phyloP scores from a whole-genome alignment of 2,113 vertebrate species.

The Genyomyrus donnyi region DNA sequence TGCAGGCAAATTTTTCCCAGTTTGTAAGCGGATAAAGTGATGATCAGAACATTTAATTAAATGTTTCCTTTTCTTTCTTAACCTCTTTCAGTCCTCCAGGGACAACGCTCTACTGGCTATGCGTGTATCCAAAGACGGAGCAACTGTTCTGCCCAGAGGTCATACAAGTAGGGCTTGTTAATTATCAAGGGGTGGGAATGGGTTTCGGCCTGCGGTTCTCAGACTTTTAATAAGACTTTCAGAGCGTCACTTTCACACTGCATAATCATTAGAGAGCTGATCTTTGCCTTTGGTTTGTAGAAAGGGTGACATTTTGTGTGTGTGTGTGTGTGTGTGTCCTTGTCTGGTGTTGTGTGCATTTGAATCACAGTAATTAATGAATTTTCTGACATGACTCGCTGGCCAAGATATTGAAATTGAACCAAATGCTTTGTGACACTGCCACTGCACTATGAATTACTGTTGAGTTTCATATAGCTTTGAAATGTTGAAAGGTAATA shows the following conservation, averaged over 20 bases:
- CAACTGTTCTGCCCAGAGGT: slow-evolving; percentile 22
- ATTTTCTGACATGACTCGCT: neutral
- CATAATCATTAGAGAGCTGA: neutral
- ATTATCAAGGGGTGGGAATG: neutral
- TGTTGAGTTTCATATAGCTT: neutral
- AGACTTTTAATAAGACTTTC: neutral
- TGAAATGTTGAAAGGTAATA: neutral
- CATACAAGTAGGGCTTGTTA: slow-evolving; percentile 34
- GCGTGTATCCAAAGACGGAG: slow-evolving; percentile 20
- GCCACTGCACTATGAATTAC: neutral
- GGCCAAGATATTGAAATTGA: neutral
- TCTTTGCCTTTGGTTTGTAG: neutral
- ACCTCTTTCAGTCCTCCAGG: slow-evolving; percentile 16
- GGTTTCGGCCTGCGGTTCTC: neutral
- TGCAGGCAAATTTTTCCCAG: neutral
- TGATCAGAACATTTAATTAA: neutral
- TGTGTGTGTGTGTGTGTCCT: neutral
- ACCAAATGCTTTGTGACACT: neutral
- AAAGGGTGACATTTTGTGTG: neutral
- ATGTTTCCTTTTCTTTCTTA: neutral
- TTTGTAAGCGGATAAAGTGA: neutral
- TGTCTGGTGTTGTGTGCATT: neutral
- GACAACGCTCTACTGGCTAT: slow-evolving; percentile 19
- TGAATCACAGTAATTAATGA: neutral
- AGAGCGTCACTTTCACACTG: neutral